Evolutionary conservation across 2,888 invertebrate genomes (phyloP), one percentile per base, ranked within the genome.

Genomic region (Esperia sulphurella): DNA sequence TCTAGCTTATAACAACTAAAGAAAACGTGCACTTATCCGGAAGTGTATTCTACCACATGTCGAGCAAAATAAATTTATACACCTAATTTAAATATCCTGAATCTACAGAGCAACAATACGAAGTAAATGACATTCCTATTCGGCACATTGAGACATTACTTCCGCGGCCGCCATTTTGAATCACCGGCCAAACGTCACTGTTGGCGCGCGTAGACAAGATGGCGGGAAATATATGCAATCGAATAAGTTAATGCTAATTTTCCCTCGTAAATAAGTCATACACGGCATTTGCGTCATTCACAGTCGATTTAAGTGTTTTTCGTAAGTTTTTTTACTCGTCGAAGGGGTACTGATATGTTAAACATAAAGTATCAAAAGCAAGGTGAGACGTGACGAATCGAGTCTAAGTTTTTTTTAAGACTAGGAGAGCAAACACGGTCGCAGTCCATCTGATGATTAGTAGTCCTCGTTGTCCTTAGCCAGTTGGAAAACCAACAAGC

Each of bases 181-280:
- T 53, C 55, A 57, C 53, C 58, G 52, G 57, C 58, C 58, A 41
- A 45, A 44, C 45, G 53, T 54, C 54, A 35, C 3, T 21, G 21
- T 35, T n/a, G 35, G n/a, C 35, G 35, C 35, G n/a, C n/a, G n/a
- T 35, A n/a, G 21, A 69, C 74, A 79, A 80, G 65, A 81, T 80
- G 78, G 76, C 73, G 72, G 61, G 2, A 71, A 67, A 71, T 68
- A 64, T 68, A 74, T 68, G 65, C 65, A 63, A 64, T 60, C 57
- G 77, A 71, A 78, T 76, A 76, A 78, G 77, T 76, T 72, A 76
- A 80, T 80, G 76, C 69, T 74, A 82, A 80, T 75, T 58, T 57
- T 58, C 63, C 49, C 63, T 61, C 57, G 53, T 67, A 68, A 63
- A 70, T 65, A 71, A 65, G 57, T 64, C 65, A 70, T 43, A 43